Evolutionary conservation across 2,113 vertebrate genomes (phyloP).

Genomic region (Hippoglossus stenolepis): DNA sequence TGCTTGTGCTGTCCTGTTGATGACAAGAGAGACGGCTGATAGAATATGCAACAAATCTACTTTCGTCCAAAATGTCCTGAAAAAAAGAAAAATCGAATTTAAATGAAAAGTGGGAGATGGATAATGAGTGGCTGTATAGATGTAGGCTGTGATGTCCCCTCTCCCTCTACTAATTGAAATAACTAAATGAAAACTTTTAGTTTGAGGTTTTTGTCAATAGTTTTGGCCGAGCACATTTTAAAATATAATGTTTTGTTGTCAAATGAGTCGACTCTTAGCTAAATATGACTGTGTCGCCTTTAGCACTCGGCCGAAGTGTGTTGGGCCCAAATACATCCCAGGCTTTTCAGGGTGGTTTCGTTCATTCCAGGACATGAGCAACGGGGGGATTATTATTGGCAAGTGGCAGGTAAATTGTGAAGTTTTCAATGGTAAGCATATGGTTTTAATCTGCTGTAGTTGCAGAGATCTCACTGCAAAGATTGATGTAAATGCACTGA

Average conservation of each 20-base stretch:
- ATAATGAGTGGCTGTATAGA: neutral
- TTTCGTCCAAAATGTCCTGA: neutral
- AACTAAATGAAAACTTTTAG: no score
- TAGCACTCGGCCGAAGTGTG: neutral
- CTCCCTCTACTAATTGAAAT: no score
- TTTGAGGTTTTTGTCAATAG: neutral
- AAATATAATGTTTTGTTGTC: neutral
- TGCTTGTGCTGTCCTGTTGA: slow-evolving; percentile 44
- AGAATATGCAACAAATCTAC: neutral
- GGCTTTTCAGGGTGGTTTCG: neutral
- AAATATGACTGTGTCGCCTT: neutral
- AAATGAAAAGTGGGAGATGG: neutral
- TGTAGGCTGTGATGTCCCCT: no score
- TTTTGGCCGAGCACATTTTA: neutral
- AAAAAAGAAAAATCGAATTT: neutral
- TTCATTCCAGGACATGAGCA: neutral
- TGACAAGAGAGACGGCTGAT: neutral
- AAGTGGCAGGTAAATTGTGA: neutral
- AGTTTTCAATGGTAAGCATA: no score
- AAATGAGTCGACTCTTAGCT: neutral
- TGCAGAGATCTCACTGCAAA: no score
- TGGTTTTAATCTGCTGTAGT: no score
- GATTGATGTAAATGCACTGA: no score
- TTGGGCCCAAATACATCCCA: neutral
- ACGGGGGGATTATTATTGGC: neutral